A percentile compares a stretch with the other conserved stretches of the same genome.
Evolutionary conservation across 2,888 invertebrate genomes (phyloP).

Genomic region (Ganaspis brasiliensis): DNA sequence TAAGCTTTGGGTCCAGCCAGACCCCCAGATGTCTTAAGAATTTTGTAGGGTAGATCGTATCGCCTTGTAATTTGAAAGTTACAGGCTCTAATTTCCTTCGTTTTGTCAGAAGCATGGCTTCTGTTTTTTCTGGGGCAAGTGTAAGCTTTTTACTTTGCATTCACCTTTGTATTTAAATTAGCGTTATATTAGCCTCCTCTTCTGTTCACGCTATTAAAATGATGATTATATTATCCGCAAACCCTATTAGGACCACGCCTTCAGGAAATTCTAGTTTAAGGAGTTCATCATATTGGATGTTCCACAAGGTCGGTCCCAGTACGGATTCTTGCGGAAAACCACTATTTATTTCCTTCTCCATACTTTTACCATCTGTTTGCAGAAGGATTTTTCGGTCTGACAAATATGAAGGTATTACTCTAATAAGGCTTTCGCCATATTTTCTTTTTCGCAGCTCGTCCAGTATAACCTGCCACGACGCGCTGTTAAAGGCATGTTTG

Average conservation of each 20-base stretch:
- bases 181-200: slow-evolving; percentile 11
- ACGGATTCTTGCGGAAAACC: slow-evolving; percentile 59
- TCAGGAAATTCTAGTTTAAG: slow-evolving; percentile 40
- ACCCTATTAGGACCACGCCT: slow-evolving; percentile 43
- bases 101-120: slow-evolving; percentile 48
- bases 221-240: slow-evolving; percentile 52
- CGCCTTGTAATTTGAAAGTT: slow-evolving; percentile 37
- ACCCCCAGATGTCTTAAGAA: slow-evolving; percentile 38
- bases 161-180: slow-evolving; percentile 39
- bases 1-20: slow-evolving; percentile 33
- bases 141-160: slow-evolving; percentile 37
- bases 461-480: slow-evolving; percentile 52
- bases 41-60: neutral
- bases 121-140: slow-evolving; percentile 55
- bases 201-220: slow-evolving; percentile 20
- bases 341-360: slow-evolving; percentile 19
- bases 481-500: slow-evolving; percentile 59
- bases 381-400: slow-evolving; percentile 43
- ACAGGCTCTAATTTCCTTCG: slow-evolving; percentile 41
- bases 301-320: slow-evolving; percentile 48
- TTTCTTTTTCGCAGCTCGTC: slow-evolving; percentile 41
- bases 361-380: slow-evolving; percentile 39
- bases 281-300: slow-evolving; percentile 51
- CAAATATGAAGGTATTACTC: slow-evolving; percentile 36
- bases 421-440: slow-evolving; percentile 43